Evolutionary conservation across 2,888 invertebrate genomes (phyloP).

Genomic region (Autographa pulchrina): DNA sequence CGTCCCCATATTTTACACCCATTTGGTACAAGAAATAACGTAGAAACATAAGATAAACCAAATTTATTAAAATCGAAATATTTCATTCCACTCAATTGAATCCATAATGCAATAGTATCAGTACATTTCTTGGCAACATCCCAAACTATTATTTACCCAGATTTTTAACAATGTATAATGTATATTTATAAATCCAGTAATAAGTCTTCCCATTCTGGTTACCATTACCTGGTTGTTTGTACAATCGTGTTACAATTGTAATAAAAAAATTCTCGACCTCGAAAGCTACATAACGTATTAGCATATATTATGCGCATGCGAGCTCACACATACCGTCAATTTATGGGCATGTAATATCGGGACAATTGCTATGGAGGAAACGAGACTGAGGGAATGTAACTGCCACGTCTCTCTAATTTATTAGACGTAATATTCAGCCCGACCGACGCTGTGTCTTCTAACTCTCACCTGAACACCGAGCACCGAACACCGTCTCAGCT

Average conservation of each 20-base stretch:
- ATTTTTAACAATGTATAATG: conserved; percentile 8
- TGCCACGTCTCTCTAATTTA: conserved; percentile 78
- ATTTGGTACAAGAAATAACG: conserved; percentile 34
- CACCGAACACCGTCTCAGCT: conserved; percentile 26
- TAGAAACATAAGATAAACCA: conserved; percentile 23
- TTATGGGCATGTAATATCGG: conserved; percentile 84
- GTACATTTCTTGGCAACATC: conserved; percentile 35
- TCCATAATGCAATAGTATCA: conserved; percentile 44
- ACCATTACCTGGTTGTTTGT: conserved; percentile 21
- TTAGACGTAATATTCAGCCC: conserved; percentile 81
- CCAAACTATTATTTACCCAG: conserved; percentile 39
- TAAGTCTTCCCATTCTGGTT: conserved; percentile 5
- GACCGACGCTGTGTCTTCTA: conserved; percentile 61
- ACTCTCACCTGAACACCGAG: conserved; percentile 65
- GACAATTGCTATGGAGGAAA: conserved; percentile 81
- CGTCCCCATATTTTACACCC: background rate
- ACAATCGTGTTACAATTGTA: conserved; percentile 64
- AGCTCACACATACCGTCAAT: conserved; percentile 70
- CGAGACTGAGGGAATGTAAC: conserved; percentile 77
- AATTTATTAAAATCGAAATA: conserved; percentile 50
- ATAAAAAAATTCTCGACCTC: conserved; percentile 70
- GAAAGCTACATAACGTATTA: conserved; percentile 71
- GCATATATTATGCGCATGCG: conserved; percentile 68
- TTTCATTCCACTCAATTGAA: conserved; percentile 41
- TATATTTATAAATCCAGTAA: background rate